Base-by-base conservation (phyloP, 1,140 invertebrate genomes). In the Mactra quadrangularis region DNA sequence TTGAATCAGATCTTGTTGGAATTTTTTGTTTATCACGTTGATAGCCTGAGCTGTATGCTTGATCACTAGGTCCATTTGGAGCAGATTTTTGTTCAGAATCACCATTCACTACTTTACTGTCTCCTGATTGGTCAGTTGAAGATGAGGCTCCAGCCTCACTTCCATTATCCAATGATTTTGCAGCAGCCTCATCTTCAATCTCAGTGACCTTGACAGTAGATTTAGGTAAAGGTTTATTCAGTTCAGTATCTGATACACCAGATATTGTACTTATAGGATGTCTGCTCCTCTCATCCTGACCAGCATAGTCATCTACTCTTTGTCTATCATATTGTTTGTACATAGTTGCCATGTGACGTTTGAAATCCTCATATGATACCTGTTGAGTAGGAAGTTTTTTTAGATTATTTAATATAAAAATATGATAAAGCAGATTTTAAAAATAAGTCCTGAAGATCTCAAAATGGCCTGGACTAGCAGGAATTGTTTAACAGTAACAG, bases 311-410 rank as follows among this genome's bases (percentile, higher is more conserved):
- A 91, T 99, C 97, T 2, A 97, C 96, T 52, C 97, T 94, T 84
- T 98, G 96, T 76, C 97, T 95, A 89, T 99, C 98, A 92, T 99
- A 99, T 90, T 98, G 97, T 90, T 98, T 97, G 93, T 99, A 99
- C 97, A 99, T 98, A 74, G 88, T 91, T 1, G 91, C 90, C 92
- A 93, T 92, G 85, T 93, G 91, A 27, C 90, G 89, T 59, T 89
- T 89, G 92, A 99, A 99, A 93, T 99, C 98, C 94, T 99, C 98
- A 92, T 98, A 99, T 0, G 98, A 88, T 45, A 91, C 90, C 91
- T 91, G 72, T 35, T n/a, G n/a, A n/a, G n/a, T n/a, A n/a, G n/a
- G n/a, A n/a, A n/a, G n/a, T n/a, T n/a, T n/a, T n/a, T n/a, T n/a
- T n/a, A n/a, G n/a, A n/a, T n/a, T n/a, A n/a, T n/a, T n/a, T n/a